These are phyloP conservation scores for Rhamphomyia laevipes DNA, from an alignment of 2,888 invertebrate genomes.

Conservation along the genomic window DNA sequence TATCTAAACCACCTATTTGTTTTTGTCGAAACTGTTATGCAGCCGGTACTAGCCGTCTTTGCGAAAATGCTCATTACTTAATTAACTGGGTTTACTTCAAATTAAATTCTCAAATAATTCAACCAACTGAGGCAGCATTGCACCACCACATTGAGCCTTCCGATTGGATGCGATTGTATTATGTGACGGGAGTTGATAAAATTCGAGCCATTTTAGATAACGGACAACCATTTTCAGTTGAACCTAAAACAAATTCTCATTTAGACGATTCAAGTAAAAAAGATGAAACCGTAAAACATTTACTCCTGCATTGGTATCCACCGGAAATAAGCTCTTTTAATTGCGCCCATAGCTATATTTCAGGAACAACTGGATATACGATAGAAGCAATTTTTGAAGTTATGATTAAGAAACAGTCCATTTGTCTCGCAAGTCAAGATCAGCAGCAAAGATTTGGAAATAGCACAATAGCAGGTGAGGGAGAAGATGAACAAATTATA, in stretches of 20 bases:
- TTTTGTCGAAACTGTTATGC: conserved; percentile 32
- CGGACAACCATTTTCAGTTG: conserved; percentile 35
- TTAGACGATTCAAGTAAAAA: conserved; percentile 21
- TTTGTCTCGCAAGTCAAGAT: conserved; percentile 22
- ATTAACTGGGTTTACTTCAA: conserved; percentile 37
- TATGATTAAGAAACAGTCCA: conserved; percentile 32
- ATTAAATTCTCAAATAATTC: conserved; percentile 34
- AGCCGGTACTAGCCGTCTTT: conserved; percentile 4
- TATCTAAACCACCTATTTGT: conserved; percentile 27
- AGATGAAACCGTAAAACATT: conserved; percentile 35
- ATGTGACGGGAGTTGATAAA: conserved; percentile 36
- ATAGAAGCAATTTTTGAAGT: conserved; percentile 37
- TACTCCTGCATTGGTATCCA: conserved; percentile 33
- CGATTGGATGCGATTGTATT: conserved; percentile 35
- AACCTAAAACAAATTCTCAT: conserved; percentile 18
- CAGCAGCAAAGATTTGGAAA: conserved; percentile 6
- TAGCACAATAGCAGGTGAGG: background rate
- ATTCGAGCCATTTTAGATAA: conserved; percentile 37
- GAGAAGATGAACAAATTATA: background rate
- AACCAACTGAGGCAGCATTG: conserved; percentile 18
- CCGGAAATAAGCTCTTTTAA: conserved; percentile 28
- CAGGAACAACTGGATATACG: conserved; percentile 28
- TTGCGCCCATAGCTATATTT: conserved; percentile 28
- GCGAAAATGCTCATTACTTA: conserved; percentile 26
- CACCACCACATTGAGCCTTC: conserved; percentile 15